Conservation (phyloP, 2,888 invertebrate genomes). For the Troilus luridus region DNA sequence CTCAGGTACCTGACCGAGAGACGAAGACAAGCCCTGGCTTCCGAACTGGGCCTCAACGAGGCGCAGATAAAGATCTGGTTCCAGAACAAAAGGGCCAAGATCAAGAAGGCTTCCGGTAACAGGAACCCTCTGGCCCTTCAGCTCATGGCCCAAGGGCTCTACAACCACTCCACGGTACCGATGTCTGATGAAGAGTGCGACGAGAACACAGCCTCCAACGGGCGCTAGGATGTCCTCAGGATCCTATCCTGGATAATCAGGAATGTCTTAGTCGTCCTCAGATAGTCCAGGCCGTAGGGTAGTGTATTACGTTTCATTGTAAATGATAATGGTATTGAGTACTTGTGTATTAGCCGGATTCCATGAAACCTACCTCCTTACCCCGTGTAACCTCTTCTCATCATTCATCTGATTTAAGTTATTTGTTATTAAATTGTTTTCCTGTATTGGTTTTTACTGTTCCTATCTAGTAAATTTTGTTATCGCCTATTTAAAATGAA, state of each 20-base stretch:
- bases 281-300: background rate
- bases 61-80: slow-evolving; percentile 99
- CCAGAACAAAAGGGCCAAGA: slow-evolving; percentile 96
- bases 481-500: too few relatives aligned
- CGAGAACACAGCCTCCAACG: slow-evolving; percentile 60
- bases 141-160: slow-evolving; percentile 94
- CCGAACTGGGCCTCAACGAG: slow-evolving; percentile 92
- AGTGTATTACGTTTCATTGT: too few relatives aligned
- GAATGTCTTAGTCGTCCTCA: background rate
- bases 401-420: too few relatives aligned
- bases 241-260: background rate
- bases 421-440: too few relatives aligned
- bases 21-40: slow-evolving; percentile 90
- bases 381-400: too few relatives aligned
- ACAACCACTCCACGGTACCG: slow-evolving; percentile 88
- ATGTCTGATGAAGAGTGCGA: slow-evolving; percentile 80
- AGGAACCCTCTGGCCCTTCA: slow-evolving; percentile 89
- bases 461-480: too few relatives aligned
- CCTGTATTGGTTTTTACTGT: too few relatives aligned
- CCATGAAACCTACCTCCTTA: too few relatives aligned
- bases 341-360: too few relatives aligned
- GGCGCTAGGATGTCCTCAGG: slow-evolving; percentile 39
- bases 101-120: slow-evolving; percentile 91
- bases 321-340: background rate
- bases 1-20: slow-evolving; percentile 90